These are phyloP conservation scores for Lochmaea crataegi DNA, from an alignment of 2,888 invertebrate species.

Conservation along the genomic window DNA sequence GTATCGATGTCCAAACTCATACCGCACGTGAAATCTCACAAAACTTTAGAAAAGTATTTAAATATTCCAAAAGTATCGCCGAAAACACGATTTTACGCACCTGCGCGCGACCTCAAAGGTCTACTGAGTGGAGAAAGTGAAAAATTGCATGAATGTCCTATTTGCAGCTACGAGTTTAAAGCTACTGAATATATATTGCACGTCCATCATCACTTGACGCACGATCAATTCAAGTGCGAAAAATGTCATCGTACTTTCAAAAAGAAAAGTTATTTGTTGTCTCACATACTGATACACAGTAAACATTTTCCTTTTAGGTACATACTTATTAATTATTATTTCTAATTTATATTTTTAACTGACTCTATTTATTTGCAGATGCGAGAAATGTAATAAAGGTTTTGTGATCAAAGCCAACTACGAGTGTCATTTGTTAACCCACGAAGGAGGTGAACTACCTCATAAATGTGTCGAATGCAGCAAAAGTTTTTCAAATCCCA, in stretches of 20 bases:
- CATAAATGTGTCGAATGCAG: slow-evolving; percentile 55
- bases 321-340: slow-evolving; percentile 36
- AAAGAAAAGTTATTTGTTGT: slow-evolving; percentile 3
- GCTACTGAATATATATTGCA: slow-evolving; percentile 52
- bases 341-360: too few species aligned
- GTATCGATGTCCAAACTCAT: slow-evolving; percentile 52
- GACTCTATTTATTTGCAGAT: slow-evolving; percentile 46
- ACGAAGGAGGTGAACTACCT: slow-evolving; percentile 50
- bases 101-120: slow-evolving; percentile 10
- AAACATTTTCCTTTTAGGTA: slow-evolving; percentile 46
- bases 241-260: neutral
- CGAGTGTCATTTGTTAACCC: slow-evolving; percentile 56
- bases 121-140: slow-evolving; percentile 46
- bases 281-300: neutral
- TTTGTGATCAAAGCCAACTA: slow-evolving; percentile 58
- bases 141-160: slow-evolving; percentile 54
- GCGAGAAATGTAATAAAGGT: slow-evolving; percentile 56
- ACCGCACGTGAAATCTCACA: slow-evolving; percentile 53
- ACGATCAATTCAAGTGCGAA: slow-evolving; percentile 47
- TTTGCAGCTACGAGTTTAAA: slow-evolving; percentile 50
- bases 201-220: slow-evolving; percentile 51
- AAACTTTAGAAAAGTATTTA: slow-evolving; percentile 55
- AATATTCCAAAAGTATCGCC: slow-evolving; percentile 50
- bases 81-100: slow-evolving; percentile 33
- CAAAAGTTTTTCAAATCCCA: slow-evolving; percentile 57